phyloP scores from a whole-genome alignment of 2,113 vertebrate species.

The Peucedramus taeniatus region DNA sequence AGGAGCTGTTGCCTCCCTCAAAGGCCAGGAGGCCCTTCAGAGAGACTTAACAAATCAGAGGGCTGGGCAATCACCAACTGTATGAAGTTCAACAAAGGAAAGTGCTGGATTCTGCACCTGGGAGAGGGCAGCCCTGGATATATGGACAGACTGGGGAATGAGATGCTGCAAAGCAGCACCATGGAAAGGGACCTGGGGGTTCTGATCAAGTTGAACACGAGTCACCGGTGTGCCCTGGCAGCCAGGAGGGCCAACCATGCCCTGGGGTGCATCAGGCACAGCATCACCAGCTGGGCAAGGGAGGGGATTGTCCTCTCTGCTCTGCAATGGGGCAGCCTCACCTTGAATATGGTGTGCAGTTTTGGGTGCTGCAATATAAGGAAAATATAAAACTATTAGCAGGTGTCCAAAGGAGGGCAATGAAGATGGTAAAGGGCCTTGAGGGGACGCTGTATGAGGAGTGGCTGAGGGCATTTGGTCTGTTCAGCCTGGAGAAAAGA shows the following conservation, averaged over 20 bases:
- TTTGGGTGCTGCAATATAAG: background rate
- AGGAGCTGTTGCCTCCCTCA: background rate
- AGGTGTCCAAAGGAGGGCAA: background rate
- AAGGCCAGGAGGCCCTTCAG: background rate
- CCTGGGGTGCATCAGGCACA: background rate
- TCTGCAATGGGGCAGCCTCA: background rate
- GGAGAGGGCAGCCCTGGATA: background rate
- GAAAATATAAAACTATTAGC: background rate
- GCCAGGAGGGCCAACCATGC: background rate
- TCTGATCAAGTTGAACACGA: background rate
- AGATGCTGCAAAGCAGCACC: background rate
- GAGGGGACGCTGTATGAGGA: background rate
- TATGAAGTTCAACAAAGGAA: background rate
- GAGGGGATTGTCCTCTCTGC: background rate
- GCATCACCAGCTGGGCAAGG: fast-evolving
- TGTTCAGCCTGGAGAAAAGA: background rate
- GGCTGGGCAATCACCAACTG: background rate
- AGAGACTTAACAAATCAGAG: background rate
- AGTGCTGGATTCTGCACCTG: background rate
- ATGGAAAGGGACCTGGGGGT: background rate
- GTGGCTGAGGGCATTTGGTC: background rate
- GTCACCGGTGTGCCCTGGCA: background rate
- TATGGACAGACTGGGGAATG: background rate
- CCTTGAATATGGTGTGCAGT: background rate
- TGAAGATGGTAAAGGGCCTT: background rate